phyloP scores from a whole-genome alignment of 1,140 invertebrate genomes.

The Heliconius nattereri region DNA sequence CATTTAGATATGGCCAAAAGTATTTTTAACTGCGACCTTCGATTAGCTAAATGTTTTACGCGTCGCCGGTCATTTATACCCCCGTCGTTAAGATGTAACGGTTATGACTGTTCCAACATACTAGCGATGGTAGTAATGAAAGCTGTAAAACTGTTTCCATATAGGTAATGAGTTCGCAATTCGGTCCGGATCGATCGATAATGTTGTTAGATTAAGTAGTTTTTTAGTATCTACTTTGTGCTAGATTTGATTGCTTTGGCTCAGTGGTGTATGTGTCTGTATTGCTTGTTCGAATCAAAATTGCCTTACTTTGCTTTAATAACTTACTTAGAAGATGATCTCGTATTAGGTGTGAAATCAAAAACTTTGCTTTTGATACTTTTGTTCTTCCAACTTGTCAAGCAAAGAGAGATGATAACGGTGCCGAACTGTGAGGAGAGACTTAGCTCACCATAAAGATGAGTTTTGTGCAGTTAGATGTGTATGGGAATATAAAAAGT shows the following conservation, averaged over 20 bases:
- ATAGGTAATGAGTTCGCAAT: conserved; percentile 26
- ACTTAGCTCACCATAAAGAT: neutral
- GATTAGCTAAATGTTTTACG: conserved; percentile 74
- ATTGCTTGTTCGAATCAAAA: too few relatives aligned
- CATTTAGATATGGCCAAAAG: neutral
- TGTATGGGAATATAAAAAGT: neutral
- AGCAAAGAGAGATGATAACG: too few relatives aligned
- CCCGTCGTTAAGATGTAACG: conserved; percentile 65
- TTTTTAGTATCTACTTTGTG: neutral
- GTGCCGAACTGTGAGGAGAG: too few relatives aligned
- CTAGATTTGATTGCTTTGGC: too few relatives aligned
- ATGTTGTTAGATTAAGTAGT: neutral
- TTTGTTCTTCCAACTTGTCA: too few relatives aligned
- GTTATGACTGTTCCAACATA: conserved; percentile 57
- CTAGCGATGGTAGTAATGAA: conserved; percentile 41
- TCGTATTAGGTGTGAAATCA: too few relatives aligned
- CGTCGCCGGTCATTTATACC: conserved; percentile 60
- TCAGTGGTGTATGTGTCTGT: too few relatives aligned
- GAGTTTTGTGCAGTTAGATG: neutral
- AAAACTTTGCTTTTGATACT: too few relatives aligned
- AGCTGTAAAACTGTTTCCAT: conserved; percentile 24
- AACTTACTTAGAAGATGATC: too few relatives aligned
- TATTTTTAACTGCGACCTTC: conserved; percentile 45
- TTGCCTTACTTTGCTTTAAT: too few relatives aligned
- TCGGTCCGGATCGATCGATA: neutral